Percentiles rank a stretch among this genome's conserved stretches.
Evolutionary conservation across 2,888 invertebrate genomes (phyloP).

Genomic region (Scaeva pyrastri): DNA sequence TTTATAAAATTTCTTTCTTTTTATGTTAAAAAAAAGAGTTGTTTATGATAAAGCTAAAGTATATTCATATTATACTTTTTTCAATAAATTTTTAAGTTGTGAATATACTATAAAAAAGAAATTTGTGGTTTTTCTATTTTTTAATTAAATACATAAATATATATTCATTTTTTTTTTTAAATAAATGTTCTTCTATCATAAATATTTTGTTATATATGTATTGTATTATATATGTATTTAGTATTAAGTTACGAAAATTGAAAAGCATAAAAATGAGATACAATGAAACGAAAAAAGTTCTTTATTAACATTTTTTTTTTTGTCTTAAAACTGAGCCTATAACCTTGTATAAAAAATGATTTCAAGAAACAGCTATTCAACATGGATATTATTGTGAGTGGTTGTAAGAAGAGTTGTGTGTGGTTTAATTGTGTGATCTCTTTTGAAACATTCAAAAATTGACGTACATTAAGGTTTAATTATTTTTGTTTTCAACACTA

Average conservation of each 20-base stretch:
- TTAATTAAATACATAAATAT: slow-evolving; percentile 65
- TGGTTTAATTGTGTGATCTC: slow-evolving; percentile 31
- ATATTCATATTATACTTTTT: slow-evolving; percentile 52
- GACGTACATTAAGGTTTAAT: slow-evolving; percentile 30
- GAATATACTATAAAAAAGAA: slow-evolving; percentile 62
- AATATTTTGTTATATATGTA: slow-evolving; percentile 25
- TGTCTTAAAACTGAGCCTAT: slow-evolving; percentile 44
- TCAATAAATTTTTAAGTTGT: slow-evolving; percentile 54
- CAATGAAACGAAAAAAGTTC: slow-evolving; percentile 18
- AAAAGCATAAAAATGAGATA: slow-evolving; percentile 38
- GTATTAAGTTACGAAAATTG: slow-evolving; percentile 38
- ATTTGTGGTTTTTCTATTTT: slow-evolving; percentile 46
- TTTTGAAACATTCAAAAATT: slow-evolving; percentile 52
- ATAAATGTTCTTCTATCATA: slow-evolving; percentile 45
- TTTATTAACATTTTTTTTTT: slow-evolving; percentile 31
- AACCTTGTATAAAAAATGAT: slow-evolving; percentile 1
- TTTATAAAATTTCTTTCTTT: slow-evolving; percentile 49
- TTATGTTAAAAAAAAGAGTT: slow-evolving; percentile 45
- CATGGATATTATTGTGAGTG: slow-evolving; percentile 1
- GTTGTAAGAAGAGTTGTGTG: slow-evolving; percentile 28
- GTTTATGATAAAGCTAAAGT: slow-evolving; percentile 70
- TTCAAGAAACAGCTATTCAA: slow-evolving; percentile 44
- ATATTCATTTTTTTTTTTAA: slow-evolving; percentile 46
- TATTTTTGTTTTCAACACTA: not conserved
- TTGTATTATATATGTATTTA: not conserved